These are phyloP conservation scores for Anagyrus pseudococci DNA, from an alignment of 2,888 invertebrate species.

Conservation along the genomic window DNA sequence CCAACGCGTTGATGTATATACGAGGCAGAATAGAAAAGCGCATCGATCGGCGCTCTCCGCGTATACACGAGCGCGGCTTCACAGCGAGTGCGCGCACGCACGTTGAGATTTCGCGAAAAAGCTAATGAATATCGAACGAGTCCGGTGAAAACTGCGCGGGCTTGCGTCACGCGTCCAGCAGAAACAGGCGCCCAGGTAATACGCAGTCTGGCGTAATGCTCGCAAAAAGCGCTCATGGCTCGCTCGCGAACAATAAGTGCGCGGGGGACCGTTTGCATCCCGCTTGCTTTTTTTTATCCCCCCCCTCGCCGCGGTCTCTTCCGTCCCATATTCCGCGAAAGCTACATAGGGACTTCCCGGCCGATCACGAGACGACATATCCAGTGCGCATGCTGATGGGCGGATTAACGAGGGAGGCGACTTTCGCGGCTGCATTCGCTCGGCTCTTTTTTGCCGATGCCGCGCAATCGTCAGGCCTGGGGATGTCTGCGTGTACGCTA, in stretches of 20 bases:
- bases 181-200: slow-evolving; percentile 9
- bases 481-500: neutral
- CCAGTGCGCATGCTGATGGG: slow-evolving; percentile 53
- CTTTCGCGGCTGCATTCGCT: slow-evolving; percentile 16
- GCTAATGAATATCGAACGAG: slow-evolving; percentile 32
- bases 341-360: slow-evolving; percentile 41
- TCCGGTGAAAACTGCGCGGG: slow-evolving; percentile 13
- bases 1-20: neutral
- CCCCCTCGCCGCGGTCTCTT: no score
- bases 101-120: slow-evolving; percentile 28
- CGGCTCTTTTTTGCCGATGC: slow-evolving; percentile 46
- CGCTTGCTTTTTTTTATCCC: no score
- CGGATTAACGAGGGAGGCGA: slow-evolving; percentile 20
- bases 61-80: no score
- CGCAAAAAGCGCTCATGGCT: slow-evolving; percentile 14
- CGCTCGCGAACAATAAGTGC: neutral
- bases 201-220: no score
- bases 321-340: neutral
- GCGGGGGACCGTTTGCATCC: no score
- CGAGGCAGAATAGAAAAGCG: no score
- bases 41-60: no score
- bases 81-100: slow-evolving; percentile 8
- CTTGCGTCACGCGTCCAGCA: neutral
- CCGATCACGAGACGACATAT: slow-evolving; percentile 46
- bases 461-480: slow-evolving; percentile 54